Evolutionary conservation across 2,888 invertebrate genomes (phyloP).

Genomic region (Mesorhabditis sp.): DNA sequence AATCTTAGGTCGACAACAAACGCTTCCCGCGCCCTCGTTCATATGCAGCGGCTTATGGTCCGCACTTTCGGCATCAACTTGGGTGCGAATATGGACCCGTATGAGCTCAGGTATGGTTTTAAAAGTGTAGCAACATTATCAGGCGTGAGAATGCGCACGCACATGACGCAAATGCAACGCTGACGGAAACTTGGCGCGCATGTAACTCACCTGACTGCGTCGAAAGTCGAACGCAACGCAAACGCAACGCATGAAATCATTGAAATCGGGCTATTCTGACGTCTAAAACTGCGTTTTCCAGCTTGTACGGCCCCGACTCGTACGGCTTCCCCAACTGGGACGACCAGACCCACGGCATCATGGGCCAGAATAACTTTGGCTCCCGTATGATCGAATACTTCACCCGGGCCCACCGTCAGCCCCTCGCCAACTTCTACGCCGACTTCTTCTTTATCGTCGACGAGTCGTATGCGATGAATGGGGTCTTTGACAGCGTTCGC

Average conservation of each 20-base stretch:
- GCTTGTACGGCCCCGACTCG: background rate
- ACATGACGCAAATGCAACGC: too few relatives aligned
- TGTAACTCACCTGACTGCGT: background rate
- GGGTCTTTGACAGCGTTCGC: background rate
- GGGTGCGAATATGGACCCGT: background rate
- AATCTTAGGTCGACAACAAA: background rate
- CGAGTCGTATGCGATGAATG: background rate
- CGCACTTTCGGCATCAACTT: background rate
- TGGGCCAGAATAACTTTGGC: background rate
- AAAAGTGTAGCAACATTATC: too few relatives aligned
- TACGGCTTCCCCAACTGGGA: background rate
- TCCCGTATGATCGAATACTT: background rate
- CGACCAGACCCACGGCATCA: background rate
- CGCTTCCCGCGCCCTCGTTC: background rate
- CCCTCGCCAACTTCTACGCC: background rate
- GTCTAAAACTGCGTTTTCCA: background rate
- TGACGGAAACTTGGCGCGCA: too few relatives aligned
- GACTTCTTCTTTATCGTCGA: background rate
- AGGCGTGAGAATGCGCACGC: too few relatives aligned
- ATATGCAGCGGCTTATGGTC: background rate
- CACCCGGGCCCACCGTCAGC: conserved; percentile 1
- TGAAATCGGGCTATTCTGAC: too few relatives aligned
- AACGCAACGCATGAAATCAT: too few relatives aligned
- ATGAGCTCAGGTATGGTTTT: background rate
- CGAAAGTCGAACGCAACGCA: background rate